phyloP scores from a whole-genome alignment of 2,888 invertebrate genomes.

The Thera britannica region DNA sequence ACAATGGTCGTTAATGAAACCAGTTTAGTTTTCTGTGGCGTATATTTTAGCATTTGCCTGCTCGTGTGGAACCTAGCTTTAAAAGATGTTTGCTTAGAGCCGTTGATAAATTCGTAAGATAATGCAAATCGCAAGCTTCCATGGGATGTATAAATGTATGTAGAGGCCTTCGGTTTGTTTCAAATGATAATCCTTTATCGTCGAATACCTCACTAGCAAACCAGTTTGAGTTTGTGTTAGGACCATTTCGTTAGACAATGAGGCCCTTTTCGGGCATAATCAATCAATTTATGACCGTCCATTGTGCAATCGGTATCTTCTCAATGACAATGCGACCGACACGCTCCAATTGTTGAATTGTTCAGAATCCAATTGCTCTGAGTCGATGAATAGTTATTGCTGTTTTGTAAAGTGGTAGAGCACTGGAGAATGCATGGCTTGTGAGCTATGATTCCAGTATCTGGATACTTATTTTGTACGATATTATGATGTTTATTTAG shows the following conservation, averaged over 20 bases:
- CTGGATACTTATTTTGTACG: too few relatives aligned
- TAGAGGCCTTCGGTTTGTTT: too few relatives aligned
- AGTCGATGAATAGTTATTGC: constrained; percentile 44
- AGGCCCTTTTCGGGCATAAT: constrained; percentile 42
- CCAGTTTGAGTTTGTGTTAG: neutral
- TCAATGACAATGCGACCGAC: constrained; percentile 49
- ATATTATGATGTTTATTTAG: too few relatives aligned
- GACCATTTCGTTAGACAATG: constrained; percentile 19
- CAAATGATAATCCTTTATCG: neutral
- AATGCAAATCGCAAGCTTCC: neutral
- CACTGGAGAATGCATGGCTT: neutral
- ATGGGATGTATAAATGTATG: neutral
- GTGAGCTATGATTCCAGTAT: neutral
- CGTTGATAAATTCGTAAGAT: neutral
- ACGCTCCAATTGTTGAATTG: constrained; percentile 54
- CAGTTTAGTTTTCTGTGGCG: constrained; percentile 29
- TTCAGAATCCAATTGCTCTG: constrained; percentile 49
- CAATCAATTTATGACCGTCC: constrained; percentile 59
- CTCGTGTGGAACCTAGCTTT: neutral
- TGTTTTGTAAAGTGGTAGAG: constrained; percentile 25
- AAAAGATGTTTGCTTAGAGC: too few relatives aligned
- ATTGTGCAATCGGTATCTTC: constrained; percentile 47
- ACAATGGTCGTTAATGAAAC: constrained; percentile 52
- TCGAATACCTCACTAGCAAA: neutral
- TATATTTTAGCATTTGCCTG: neutral